Evolutionary conservation across 2,797 vertebrate genomes (phyloP).

Genomic region (Lemur catta): DNA sequence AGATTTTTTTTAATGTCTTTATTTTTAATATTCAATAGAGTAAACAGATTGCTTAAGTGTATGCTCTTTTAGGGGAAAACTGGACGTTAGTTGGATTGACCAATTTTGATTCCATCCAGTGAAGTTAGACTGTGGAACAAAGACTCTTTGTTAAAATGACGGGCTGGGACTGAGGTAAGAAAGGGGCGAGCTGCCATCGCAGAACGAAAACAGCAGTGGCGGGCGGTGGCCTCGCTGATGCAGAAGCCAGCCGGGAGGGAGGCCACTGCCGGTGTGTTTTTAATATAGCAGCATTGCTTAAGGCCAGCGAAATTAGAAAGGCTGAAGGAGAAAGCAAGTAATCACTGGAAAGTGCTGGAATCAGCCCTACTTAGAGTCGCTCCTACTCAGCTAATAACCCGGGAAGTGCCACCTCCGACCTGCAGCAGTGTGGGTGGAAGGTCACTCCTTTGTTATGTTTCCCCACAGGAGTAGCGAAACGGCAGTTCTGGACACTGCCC

Average conservation of each 20-base stretch:
- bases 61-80: neutral
- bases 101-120: neutral
- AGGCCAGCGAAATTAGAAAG: constrained; percentile 69
- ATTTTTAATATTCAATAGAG: neutral
- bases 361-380: constrained; percentile 76
- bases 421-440: neutral
- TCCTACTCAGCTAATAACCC: constrained; percentile 76
- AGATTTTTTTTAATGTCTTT: neutral
- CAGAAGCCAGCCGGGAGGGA: constrained; percentile 61
- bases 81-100: too few species aligned
- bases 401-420: constrained; percentile 20
- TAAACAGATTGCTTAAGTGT: neutral
- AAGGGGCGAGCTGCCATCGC: neutral
- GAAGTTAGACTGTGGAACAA: neutral
- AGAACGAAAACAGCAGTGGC: constrained; percentile 15
- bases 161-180: neutral
- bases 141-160: neutral
- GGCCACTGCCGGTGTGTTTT: constrained; percentile 68
- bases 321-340: constrained; percentile 52
- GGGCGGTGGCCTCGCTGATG: constrained; percentile 49
- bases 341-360: constrained; percentile 74
- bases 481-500: neutral
- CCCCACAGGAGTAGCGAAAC: constrained; percentile 16
- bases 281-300: constrained; percentile 67
- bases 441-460: constrained; percentile 35